Conservation (phyloP, 2,113 vertebrate species). For the Orcinus orca region DNA sequence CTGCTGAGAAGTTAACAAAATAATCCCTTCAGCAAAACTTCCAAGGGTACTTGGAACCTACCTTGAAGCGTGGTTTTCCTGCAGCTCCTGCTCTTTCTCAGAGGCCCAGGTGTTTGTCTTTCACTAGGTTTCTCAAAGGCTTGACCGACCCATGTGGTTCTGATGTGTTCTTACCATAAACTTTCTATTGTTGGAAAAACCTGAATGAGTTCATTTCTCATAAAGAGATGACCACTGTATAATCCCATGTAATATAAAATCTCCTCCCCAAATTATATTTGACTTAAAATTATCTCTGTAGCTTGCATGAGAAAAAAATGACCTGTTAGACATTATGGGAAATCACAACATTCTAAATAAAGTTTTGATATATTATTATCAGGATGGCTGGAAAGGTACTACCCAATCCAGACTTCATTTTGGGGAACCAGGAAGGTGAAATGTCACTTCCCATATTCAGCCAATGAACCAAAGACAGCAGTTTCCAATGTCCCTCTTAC, state of each 20-base stretch:
- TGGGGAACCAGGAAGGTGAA: background rate
- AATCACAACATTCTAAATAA: background rate
- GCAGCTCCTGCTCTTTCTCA: background rate
- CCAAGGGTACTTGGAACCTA: background rate
- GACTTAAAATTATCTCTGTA: background rate
- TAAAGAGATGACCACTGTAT: background rate
- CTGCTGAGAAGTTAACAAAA: background rate
- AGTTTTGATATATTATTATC: background rate
- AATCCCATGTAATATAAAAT: background rate
- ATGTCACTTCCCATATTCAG: background rate
- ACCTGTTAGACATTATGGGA: background rate
- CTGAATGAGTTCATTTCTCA: background rate
- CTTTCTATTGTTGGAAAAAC: background rate
- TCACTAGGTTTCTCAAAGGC: background rate
- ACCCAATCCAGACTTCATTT: background rate
- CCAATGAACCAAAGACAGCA: background rate
- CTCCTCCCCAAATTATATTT: background rate
- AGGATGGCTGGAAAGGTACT: background rate
- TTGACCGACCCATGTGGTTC: background rate
- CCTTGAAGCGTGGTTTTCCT: background rate
- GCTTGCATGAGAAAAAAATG: background rate
- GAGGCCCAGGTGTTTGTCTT: background rate
- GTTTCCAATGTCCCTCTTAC: fast-evolving
- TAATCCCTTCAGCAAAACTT: background rate
- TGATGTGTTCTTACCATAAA: background rate